These are phyloP conservation scores for Jaculus jaculus DNA, from an alignment of 2,113 vertebrate species.

Conservation along the genomic window DNA sequence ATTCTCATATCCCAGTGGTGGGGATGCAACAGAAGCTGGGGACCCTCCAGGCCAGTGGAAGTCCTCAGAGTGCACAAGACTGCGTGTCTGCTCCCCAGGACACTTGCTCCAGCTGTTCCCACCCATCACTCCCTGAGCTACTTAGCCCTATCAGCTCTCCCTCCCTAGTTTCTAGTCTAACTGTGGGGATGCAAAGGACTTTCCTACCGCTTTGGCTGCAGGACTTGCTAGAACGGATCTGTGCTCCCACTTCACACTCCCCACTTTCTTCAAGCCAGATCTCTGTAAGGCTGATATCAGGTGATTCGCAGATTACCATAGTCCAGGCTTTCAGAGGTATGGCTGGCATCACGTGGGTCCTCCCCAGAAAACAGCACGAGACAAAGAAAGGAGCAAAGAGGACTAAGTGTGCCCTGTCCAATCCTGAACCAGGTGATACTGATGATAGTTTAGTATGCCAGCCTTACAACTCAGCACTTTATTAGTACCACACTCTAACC, in stretches of 20 bases:
- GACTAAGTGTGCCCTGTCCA: background rate
- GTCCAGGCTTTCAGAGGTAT: background rate
- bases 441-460: too few species aligned
- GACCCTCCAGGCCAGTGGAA: background rate
- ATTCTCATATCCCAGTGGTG: background rate
- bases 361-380: background rate
- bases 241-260: background rate
- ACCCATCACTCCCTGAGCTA: background rate
- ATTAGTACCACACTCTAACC: too few species aligned
- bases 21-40: background rate
- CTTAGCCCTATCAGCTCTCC: background rate
- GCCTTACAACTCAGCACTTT: too few species aligned
- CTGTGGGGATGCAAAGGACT: background rate
- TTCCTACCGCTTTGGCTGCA: background rate
- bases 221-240: background rate
- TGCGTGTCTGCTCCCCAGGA: background rate
- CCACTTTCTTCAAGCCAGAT: background rate
- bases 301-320: conserved; percentile 8
- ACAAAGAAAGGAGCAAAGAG: conserved; percentile 48
- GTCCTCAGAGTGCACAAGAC: background rate
- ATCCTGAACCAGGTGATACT: too few species aligned
- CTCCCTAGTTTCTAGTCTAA: background rate
- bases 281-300: background rate
- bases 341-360: conserved; percentile 6
- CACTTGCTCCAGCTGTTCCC: background rate